Conservation (phyloP, 35 echinoderm and acorn worm species). For the Patiria miniata region DNA sequence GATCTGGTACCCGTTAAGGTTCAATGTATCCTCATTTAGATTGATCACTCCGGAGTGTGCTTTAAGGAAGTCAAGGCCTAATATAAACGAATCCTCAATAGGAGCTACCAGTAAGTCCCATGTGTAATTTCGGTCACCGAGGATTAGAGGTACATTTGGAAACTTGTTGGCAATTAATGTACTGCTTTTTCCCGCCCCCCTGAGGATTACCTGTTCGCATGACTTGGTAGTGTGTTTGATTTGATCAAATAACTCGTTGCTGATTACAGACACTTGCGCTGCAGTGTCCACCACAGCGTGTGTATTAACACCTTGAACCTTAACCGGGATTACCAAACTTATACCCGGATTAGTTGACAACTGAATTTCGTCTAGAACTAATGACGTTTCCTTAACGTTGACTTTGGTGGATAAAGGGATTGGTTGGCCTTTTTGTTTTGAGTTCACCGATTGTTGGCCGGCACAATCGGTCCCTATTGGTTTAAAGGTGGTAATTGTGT, state of each 20-base stretch:
- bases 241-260: neutral
- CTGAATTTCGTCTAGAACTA: neutral
- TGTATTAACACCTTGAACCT: neutral
- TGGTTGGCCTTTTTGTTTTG: neutral
- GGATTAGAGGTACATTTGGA: neutral
- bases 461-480: neutral
- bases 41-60: neutral
- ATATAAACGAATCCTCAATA: neutral
- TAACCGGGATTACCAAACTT: neutral
- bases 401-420: neutral
- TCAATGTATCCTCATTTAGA: neutral
- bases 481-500: neutral
- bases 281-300: slow-evolving; percentile 12
- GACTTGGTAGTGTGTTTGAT: neutral
- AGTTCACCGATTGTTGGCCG: neutral
- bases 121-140: neutral
- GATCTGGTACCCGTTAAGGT: neutral
- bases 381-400: neutral
- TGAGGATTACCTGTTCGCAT: neutral
- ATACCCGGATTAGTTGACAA: neutral
- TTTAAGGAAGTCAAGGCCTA: neutral
- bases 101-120: slow-evolving; percentile 15
- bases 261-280: neutral
- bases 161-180: neutral
- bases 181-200: neutral